Conservation (phyloP, 2,888 invertebrate species). For the Drosophila tanythrix region DNA sequence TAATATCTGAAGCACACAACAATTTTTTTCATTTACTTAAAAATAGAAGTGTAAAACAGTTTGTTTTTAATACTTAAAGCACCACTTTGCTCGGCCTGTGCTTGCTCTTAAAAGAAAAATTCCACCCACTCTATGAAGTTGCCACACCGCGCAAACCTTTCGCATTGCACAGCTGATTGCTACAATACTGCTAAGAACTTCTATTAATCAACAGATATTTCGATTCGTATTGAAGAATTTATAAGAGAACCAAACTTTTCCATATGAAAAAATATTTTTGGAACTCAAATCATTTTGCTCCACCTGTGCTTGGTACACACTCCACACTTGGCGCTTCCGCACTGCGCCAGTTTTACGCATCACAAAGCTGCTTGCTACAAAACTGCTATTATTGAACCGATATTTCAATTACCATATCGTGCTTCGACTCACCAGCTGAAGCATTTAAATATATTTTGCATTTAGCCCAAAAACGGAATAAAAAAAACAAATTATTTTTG, state of each 20-base stretch:
- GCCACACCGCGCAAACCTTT: neutral
- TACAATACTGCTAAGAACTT: neutral
- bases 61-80: neutral
- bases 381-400: neutral
- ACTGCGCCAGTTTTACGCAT: neutral
- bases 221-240: neutral
- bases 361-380: neutral
- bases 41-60: neutral
- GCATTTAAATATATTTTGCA: neutral
- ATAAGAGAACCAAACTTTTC: neutral
- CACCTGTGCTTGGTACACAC: neutral
- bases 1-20: neutral
- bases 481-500: conserved; percentile 12
- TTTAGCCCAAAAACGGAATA: neutral
- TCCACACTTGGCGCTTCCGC: neutral
- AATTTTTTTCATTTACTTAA: neutral
- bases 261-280: neutral
- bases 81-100: neutral
- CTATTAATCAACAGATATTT: neutral
- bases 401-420: neutral
- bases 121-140: neutral
- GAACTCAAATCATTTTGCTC: neutral
- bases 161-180: neutral
- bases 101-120: neutral
- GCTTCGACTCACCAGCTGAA: neutral